These are phyloP conservation scores for Apantesis nais DNA, from an alignment of 2,888 invertebrate genomes.

Conservation along the genomic window DNA sequence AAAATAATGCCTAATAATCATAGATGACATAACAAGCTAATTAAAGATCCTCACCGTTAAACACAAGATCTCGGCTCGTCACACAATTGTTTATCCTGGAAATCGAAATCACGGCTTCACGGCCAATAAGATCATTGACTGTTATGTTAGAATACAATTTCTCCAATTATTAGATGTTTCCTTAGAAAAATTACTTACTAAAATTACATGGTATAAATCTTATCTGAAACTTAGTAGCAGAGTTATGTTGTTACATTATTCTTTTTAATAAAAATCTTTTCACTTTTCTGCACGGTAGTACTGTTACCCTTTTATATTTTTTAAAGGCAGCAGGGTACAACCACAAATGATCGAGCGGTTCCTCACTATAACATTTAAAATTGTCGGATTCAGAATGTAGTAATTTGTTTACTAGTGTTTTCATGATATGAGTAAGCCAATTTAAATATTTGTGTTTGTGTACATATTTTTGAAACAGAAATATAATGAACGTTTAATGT, in stretches of 20 bases:
- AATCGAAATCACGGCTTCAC: no score
- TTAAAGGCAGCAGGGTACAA: conserved; percentile 69
- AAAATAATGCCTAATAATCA: no score
- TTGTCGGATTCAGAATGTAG: conserved; percentile 74
- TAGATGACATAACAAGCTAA: no score
- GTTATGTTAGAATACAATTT: no score
- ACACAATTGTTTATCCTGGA: no score
- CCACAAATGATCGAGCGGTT: conserved; percentile 77
- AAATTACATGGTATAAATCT: no score
- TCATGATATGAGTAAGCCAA: conserved; percentile 13
- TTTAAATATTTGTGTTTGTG: neutral
- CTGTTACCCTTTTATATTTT: conserved; percentile 76
- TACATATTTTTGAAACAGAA: neutral
- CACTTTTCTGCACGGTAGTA: conserved; percentile 60
- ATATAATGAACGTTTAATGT: neutral
- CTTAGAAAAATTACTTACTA: no score
- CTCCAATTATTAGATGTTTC: no score
- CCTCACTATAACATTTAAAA: conserved; percentile 74
- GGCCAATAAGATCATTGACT: no score
- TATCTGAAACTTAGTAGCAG: no score
- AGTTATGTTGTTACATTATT: neutral
- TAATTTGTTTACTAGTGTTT: conserved; percentile 75
- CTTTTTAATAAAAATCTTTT: conserved; percentile 20
- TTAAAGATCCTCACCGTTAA: no score
- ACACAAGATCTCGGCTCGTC: no score